Evolutionary conservation across 1,140 invertebrate genomes (phyloP).

Genomic region (Periplaneta americana): DNA sequence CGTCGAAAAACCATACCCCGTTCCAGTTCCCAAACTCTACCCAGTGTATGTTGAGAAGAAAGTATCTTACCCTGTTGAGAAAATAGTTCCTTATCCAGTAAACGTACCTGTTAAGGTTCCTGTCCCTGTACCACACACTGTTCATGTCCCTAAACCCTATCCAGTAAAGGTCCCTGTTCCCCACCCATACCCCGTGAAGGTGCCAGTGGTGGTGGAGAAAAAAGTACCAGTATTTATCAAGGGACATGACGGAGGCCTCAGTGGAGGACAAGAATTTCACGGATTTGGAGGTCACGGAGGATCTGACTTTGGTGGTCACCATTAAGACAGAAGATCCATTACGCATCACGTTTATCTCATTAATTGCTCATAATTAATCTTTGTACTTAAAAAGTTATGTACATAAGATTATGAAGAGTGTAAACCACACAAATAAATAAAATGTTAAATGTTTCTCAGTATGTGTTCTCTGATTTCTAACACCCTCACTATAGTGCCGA

Average conservation of each 20-base stretch:
- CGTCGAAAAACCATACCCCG: conserved; percentile 19
- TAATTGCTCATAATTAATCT: too few relatives aligned
- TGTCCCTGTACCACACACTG: background rate
- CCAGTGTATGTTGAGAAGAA: conserved; percentile 13
- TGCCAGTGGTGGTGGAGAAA: conserved; percentile 2
- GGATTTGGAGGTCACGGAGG: too few relatives aligned
- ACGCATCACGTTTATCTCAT: too few relatives aligned
- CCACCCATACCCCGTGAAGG: too few relatives aligned
- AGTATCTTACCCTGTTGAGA: conserved; percentile 20
- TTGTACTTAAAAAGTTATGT: too few relatives aligned
- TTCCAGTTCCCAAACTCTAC: conserved; percentile 14
- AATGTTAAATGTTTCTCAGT: too few relatives aligned
- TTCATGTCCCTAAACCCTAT: conserved; percentile 1
- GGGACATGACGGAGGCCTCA: background rate
- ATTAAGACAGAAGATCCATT: too few relatives aligned
- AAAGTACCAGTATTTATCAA: background rate
- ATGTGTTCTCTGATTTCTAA: too few relatives aligned
- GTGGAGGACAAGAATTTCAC: background rate
- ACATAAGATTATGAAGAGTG: too few relatives aligned
- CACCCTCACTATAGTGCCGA: too few relatives aligned
- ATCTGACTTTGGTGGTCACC: too few relatives aligned
- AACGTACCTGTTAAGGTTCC: conserved; percentile 4
- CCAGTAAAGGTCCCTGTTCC: conserved; percentile 9
- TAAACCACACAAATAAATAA: too few relatives aligned
- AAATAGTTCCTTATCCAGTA: conserved; percentile 10